Conservation (phyloP, 2,113 vertebrate species). For the Pycnonotus jocosus region DNA sequence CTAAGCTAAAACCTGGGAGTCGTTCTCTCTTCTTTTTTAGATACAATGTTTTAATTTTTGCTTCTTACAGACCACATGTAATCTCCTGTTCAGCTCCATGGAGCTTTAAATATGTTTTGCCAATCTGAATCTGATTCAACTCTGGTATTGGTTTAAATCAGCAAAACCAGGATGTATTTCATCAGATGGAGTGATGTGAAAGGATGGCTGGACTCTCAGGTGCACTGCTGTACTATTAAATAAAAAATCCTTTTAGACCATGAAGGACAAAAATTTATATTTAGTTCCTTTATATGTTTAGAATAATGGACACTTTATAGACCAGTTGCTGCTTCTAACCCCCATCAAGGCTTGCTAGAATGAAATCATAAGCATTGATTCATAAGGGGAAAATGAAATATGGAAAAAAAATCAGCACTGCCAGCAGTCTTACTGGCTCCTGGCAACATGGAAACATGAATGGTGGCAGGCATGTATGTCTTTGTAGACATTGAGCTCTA, state of each 20-base stretch:
- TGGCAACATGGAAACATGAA: neutral
- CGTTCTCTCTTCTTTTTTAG: fast-evolving
- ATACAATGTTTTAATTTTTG: neutral
- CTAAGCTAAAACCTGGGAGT: neutral
- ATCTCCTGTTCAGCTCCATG: neutral
- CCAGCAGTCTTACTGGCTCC: neutral
- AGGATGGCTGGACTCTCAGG: neutral
- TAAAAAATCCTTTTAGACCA: neutral
- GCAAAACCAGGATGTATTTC: neutral
- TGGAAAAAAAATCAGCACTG: neutral
- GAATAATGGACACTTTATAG: neutral
- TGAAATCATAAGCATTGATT: neutral
- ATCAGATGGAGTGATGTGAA: neutral
- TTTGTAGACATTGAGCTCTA: neutral
- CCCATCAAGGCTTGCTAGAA: neutral
- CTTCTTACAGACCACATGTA: neutral
- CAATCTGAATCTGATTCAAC: neutral
- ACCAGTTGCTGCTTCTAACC: neutral
- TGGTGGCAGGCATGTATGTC: neutral
- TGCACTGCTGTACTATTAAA: neutral
- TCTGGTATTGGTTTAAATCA: neutral
- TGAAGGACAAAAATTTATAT: neutral
- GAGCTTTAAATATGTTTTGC: neutral
- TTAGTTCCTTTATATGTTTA: neutral
- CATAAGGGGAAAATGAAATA: neutral